Evolutionary conservation across 2,797 vertebrate genomes (phyloP).

Genomic region (Macropodus opercularis): DNA sequence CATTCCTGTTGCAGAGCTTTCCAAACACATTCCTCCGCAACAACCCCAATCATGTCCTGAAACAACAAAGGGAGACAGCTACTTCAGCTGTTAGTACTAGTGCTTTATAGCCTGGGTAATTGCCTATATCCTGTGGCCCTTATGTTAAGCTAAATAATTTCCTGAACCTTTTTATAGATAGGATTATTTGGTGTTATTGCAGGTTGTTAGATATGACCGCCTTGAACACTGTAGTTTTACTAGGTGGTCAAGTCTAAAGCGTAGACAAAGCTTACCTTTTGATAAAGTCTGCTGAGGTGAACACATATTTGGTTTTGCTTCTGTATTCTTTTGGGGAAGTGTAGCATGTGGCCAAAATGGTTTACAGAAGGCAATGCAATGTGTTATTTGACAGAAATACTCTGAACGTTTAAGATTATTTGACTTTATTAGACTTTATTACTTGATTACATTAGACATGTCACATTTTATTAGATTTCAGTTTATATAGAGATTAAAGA

Average conservation of each 20-base stretch:
- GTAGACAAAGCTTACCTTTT: constrained; percentile 38
- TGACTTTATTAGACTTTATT: no score
- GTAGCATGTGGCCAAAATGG: constrained; percentile 57
- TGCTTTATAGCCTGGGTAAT: constrained; percentile 76
- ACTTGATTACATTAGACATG: no score
- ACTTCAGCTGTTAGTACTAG: constrained; percentile 71
- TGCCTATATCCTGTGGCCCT: constrained; percentile 74
- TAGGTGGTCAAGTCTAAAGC: constrained; percentile 23
- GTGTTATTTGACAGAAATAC: constrained; percentile 42
- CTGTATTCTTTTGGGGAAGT: constrained; percentile 75
- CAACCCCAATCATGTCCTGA: constrained; percentile 73
- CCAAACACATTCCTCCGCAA: constrained; percentile 75
- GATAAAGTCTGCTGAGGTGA: constrained; percentile 59
- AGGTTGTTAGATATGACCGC: constrained; percentile 61
- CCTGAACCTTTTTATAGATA: constrained; percentile 63
- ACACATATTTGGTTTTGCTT: constrained; percentile 70
- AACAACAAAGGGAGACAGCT: constrained; percentile 71
- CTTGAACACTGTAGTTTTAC: constrained; percentile 38
- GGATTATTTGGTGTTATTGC: constrained; percentile 63
- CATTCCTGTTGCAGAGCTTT: constrained; percentile 67
- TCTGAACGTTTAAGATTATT: constrained; percentile 13
- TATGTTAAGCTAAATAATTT: constrained; percentile 77
- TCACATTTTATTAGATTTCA: constrained; percentile 14
- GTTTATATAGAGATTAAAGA: neutral
- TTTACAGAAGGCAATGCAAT: constrained; percentile 47